Evolutionary conservation across 2,113 vertebrate species (phyloP).

Genomic region (Fukomys damarensis): DNA sequence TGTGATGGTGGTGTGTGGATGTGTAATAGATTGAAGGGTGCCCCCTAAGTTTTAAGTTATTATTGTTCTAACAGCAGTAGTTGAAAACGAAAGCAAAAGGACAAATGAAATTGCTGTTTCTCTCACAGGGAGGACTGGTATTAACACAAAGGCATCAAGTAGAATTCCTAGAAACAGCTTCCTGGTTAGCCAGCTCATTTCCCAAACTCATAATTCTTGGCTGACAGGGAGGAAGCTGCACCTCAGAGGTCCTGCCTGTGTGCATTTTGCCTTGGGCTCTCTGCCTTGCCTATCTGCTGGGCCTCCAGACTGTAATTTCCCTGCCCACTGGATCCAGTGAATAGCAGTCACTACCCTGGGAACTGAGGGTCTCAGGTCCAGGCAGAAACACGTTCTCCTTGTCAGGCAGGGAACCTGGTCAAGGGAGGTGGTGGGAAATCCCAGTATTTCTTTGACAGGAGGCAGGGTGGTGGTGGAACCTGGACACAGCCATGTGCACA

Average conservation of each 20-base stretch:
- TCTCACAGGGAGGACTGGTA: background rate
- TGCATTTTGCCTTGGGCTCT: background rate
- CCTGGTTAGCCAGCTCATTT: background rate
- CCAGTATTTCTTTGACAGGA: background rate
- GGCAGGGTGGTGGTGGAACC: too few species aligned
- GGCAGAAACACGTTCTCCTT: background rate
- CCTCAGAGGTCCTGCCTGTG: rapidly evolving
- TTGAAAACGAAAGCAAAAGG: background rate
- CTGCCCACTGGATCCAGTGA: background rate
- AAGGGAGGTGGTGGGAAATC: background rate
- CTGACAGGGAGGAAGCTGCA: background rate
- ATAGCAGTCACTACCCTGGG: background rate
- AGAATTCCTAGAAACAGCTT: background rate
- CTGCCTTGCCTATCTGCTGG: background rate
- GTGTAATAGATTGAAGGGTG: background rate
- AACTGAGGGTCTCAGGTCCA: background rate
- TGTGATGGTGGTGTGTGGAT: rapidly evolving
- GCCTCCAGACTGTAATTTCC: background rate
- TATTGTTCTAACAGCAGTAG: background rate
- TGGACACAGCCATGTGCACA: rapidly evolving
- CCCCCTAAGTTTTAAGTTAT: background rate
- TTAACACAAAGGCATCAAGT: background rate
- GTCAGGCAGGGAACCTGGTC: background rate
- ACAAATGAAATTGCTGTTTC: background rate
- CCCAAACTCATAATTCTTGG: background rate